Evolutionary conservation across 2,113 vertebrate genomes (phyloP), one percentile per base, ranked within the genome.

Genomic region (Megalops atlanticus): DNA sequence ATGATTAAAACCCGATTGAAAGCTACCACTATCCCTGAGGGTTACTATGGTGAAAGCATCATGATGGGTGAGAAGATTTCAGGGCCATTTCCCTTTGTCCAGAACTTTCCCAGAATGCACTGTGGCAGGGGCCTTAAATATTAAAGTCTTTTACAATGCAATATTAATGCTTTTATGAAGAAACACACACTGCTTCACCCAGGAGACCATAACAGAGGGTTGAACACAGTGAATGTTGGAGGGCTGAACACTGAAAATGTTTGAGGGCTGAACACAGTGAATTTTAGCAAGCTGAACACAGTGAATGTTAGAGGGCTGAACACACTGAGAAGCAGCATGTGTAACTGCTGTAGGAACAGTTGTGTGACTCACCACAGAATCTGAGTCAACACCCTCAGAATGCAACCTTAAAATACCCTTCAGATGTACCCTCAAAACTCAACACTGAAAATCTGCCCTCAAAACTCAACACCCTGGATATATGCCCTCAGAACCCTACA

Each of bases 61-160:
- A 31, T 45, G 21, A 31, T 24, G 16, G n/a, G 16, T 15, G 45
- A 33, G 14, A 27, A 77, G 18, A 39, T 6, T 78, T 16, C 36
- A 64, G 24, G 18, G 45, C 24, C n/a, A 35, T 33, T 78, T 58
- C 33, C 52, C 36, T 14, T 24, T 41, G 33, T 71, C 27, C 33
- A 83, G 82, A 80, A 85, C 77, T 77, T 69, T 81, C 78, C 49
- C 58, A 31, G 76, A 73, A 27, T 64, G 58, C n/a, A 64, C n/a
- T 31, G n/a, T 24, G 24, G 79, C 27, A 78, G 38, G n/a, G 39
- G n/a, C 24, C 14, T 87, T 24, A 86, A 86, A 83, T 76, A 86
- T 87, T 87, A 35, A 84, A 70, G 43, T 41, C 33, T 70, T 36
- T 79, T 71, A 81, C 75, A 76, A 79, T 81, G 54, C 71, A 84